Evolutionary conservation across 2,797 vertebrate species (phyloP), one percentile per base, ranked within the genome.

Genomic region (Denticeps clupeoides): DNA sequence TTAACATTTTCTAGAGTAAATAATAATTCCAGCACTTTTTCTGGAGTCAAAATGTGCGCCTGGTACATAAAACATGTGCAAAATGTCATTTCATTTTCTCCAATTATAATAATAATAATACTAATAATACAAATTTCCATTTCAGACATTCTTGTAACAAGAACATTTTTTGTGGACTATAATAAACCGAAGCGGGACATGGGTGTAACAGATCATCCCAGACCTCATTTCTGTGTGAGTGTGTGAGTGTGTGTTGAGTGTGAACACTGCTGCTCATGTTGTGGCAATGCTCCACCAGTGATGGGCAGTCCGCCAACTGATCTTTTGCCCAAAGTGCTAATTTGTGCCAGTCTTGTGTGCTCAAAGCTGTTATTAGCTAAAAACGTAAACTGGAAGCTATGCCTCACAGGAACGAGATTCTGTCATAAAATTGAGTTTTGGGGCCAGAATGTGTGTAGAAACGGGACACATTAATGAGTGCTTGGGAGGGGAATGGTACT

Each of bases 301-400:
- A 75, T 62, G 64, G 75, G 80, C 74, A 71, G 50, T 31, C 58
- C 71, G 78, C 79, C 82, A 85, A 75, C 67, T 73, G 73, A 81
- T 79, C 78, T 73, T 79, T 74, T 52, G 50, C 69, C 70, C 69
- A 80, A 78, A 80, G 75, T 78, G 72, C 75, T 76, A 63, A 81
- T 83, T 82, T 82, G 74, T 83, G 77, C 74, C 77, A 82, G 72
- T 80, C 74, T 60, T 40, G 65, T 63, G 69, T 70, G 73, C 65
- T 58, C 65, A 77, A 75, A 63, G 61, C 77, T 85, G 68, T 85
- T 83, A 86, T 86, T 84, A 87, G 77, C 79, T 71, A 73, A 72
- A 76, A 81, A 83, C 64, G 71, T 81, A 81, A 81, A 83, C 79
- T 80, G 72, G 73, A 82, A 83, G 77, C 76, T 82, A 82, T 81